These are phyloP conservation scores for Cyclophora albipunctata DNA, from an alignment of 2,888 invertebrate species.

Conservation along the genomic window DNA sequence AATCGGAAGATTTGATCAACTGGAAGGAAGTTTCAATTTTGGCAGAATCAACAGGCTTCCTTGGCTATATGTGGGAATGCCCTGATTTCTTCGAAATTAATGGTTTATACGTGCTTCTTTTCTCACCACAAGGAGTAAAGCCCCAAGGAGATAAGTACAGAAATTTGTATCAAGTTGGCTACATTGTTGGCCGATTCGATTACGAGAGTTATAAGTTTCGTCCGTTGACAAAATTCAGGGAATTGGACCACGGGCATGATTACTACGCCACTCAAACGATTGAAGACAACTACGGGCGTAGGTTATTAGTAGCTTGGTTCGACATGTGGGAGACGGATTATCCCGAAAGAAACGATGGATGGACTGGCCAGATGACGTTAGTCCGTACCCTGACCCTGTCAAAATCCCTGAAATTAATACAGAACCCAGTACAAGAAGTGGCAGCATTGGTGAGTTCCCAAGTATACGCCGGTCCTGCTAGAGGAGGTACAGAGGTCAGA, in stretches of 20 bases:
- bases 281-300: constrained; percentile 30
- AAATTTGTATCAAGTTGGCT: constrained; percentile 58
- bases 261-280: constrained; percentile 63
- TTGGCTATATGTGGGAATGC: constrained; percentile 70
- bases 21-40: constrained; percentile 46
- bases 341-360: constrained; percentile 51
- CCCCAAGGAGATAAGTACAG: constrained; percentile 46
- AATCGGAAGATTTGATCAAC: constrained; percentile 41
- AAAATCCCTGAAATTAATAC: constrained; percentile 31
- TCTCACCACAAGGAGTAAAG: constrained; percentile 59
- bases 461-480: constrained; percentile 26
- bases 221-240: constrained; percentile 35
- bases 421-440: constrained; percentile 41
- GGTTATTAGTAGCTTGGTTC: constrained; percentile 56
- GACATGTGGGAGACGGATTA: constrained; percentile 62
- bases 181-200: constrained; percentile 58
- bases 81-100: constrained; percentile 64
- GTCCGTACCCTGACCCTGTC: constrained; percentile 43
- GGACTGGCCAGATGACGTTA: constrained; percentile 56
- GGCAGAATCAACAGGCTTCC: constrained; percentile 42
- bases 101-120: constrained; percentile 47
- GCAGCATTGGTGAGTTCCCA: constrained; percentile 17
- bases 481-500: constrained; percentile 14
- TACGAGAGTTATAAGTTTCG: constrained; percentile 38
- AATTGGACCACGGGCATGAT: constrained; percentile 58